Base-by-base conservation (phyloP, 2,113 vertebrate genomes). In the Oryzias celebensis region DNA sequence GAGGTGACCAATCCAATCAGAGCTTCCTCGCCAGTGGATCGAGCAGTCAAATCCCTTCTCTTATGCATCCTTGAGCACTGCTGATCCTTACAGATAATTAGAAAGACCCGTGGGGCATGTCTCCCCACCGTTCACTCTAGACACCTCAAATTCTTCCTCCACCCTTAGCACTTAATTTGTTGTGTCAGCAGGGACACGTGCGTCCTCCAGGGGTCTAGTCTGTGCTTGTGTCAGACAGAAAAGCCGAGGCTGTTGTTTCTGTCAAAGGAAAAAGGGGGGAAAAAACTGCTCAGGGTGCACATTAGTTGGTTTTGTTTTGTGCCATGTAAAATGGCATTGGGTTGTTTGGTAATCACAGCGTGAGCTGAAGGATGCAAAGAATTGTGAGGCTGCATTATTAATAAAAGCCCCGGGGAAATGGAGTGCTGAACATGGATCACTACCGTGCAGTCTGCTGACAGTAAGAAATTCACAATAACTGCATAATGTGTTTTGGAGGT, bases 61-160 rank as follows among this genome's bases (percentile, higher is more conserved):
- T 72, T 31, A 75, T 60, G 78, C 85, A 85, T 84, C 77, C 80
- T 80, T 83, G 80, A 86, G 87, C 85, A 71, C 80, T 79, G 77
- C 84, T 87, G 87, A 89, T 87, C 87, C 87, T 72, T 47, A 78
- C 78, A 82, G 87, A 87, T 89, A 89, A 89, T 89, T 87, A 87
- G 78, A 86, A 84, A 79, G 80, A 79, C 84, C 75, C 71, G 13
- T 51, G 78, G 65, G 80, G 80, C 71, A 86, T 87, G 87, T 77
- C 74, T 58, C 76, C 44, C 46, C 57, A n/a, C 65, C 7, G 10
- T 58, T 45, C 2, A 8, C 55, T 65, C 75, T 49, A 55, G 58
- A 66, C 71, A 51, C 71, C 54, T 80, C 48, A 0, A 36, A 17
- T 62, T 62, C 74, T 61, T 45, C 48, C 55, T 31, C 20, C 10